phyloP scores from a whole-genome alignment of 2,888 invertebrate species.

The Lasioglossum malachurum region DNA sequence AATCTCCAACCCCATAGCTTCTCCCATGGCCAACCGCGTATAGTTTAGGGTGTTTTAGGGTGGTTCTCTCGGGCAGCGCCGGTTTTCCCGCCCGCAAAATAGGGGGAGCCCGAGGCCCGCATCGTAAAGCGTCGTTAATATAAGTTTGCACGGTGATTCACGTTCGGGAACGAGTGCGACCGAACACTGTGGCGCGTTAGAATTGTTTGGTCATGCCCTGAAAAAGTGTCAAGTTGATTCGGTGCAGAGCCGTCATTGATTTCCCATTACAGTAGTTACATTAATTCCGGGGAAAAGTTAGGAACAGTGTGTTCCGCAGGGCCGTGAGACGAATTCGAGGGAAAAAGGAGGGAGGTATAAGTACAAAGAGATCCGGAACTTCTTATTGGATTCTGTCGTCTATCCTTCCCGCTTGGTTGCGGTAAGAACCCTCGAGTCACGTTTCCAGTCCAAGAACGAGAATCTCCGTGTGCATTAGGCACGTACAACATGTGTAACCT shows the following conservation, averaged over 20 bases:
- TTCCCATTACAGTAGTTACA: neutral
- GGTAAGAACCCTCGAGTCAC: slow-evolving; percentile 69
- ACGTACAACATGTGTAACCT: slow-evolving; percentile 70
- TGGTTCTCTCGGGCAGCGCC: slow-evolving; percentile 39
- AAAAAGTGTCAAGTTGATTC: too few species aligned
- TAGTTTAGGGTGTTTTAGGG: slow-evolving; percentile 46
- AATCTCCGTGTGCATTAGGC: slow-evolving; percentile 68
- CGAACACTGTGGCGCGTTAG: neutral
- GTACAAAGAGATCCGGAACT: slow-evolving; percentile 37
- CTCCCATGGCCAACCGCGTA: slow-evolving; percentile 31
- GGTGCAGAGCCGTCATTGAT: neutral
- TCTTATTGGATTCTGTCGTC: slow-evolving; percentile 58
- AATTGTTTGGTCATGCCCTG: neutral
- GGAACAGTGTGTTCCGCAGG: neutral
- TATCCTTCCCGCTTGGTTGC: slow-evolving; percentile 54
- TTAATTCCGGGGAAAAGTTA: neutral
- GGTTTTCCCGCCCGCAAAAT: slow-evolving; percentile 52
- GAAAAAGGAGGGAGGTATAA: slow-evolving; percentile 14
- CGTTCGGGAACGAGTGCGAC: slow-evolving; percentile 51
- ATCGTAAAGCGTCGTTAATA: slow-evolving; percentile 80
- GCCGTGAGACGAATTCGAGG: slow-evolving; percentile 33
- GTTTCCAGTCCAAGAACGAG: slow-evolving; percentile 63
- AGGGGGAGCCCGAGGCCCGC: slow-evolving; percentile 58
- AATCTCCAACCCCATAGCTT: slow-evolving; percentile 31
- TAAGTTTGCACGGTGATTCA: slow-evolving; percentile 79